phyloP scores from a whole-genome alignment of 1,140 invertebrate genomes.

The Brachionus koreanus region DNA sequence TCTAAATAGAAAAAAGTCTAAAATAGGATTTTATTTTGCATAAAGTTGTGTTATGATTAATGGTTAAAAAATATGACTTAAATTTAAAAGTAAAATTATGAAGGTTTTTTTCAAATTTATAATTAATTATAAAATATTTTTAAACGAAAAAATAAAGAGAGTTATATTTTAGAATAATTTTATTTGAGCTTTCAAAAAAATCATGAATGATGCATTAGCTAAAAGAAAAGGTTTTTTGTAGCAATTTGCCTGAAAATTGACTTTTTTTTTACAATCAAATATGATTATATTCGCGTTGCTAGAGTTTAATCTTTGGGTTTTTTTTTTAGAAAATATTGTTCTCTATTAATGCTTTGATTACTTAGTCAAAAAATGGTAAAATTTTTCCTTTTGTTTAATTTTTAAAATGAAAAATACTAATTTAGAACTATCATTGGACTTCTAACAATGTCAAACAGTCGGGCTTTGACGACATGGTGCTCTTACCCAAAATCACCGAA shows the following conservation, averaged over 20 bases:
- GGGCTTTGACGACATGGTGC: slow-evolving; percentile 76
- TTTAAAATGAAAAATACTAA: neutral
- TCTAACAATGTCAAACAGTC: slow-evolving; percentile 71
- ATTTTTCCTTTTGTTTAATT: neutral
- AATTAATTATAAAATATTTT: slow-evolving; percentile 14
- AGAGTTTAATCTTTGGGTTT: neutral
- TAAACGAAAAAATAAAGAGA: neutral
- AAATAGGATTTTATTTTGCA: no score
- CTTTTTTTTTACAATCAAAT: neutral
- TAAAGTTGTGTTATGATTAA: neutral
- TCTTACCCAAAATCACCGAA: slow-evolving; percentile 69
- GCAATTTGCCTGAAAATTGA: neutral
- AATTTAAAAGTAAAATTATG: slow-evolving; percentile 15
- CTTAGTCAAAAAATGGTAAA: neutral
- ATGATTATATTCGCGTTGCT: neutral
- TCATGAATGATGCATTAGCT: neutral
- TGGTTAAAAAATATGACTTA: neutral
- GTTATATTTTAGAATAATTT: slow-evolving; percentile 28
- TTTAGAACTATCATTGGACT: slow-evolving; percentile 67
- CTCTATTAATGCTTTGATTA: neutral
- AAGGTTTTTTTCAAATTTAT: slow-evolving; percentile 21
- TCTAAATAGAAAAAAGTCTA: no score
- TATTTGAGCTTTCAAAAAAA: neutral
- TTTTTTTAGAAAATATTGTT: neutral
- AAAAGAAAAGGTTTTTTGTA: neutral